Percentiles rank a stretch among this genome's conserved stretches.
These are phyloP conservation scores for Palloptera scutellata DNA, from an alignment of 2,888 invertebrate genomes.

Conservation along the genomic window DNA sequence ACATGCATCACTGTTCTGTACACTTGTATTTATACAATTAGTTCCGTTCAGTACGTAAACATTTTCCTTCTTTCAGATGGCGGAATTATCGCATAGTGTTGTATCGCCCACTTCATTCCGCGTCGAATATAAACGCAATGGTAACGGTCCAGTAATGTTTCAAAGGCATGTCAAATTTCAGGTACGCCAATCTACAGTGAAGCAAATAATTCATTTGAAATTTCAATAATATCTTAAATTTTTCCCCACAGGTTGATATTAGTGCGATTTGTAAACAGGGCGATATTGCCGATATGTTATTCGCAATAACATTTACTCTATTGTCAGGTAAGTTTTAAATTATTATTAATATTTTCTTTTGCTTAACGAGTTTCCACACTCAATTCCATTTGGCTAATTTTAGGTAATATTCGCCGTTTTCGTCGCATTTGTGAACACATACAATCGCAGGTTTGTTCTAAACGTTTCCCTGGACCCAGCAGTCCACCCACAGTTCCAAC, in stretches of 20 bases:
- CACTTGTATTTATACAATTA: too few relatives aligned
- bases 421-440: constrained; percentile 96
- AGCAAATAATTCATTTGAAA: too few relatives aligned
- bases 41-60: too few relatives aligned
- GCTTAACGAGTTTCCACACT: not conserved
- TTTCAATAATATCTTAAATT: not conserved
- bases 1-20: too few relatives aligned
- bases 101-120: constrained; percentile 97
- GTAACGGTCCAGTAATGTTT: constrained; percentile 95
- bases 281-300: constrained; percentile 75
- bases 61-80: constrained; percentile 72
- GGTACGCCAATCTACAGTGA: constrained; percentile 61
- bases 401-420: constrained; percentile 94
- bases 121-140: constrained; percentile 95
- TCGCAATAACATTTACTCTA: constrained; percentile 93
- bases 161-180: constrained; percentile 96
- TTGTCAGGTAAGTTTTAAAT: constrained; percentile 77
- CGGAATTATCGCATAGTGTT: constrained; percentile 96
- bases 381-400: not conserved
- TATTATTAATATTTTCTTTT: too few relatives aligned
- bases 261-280: constrained; percentile 82
- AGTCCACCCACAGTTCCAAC: constrained; percentile 63
- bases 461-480: constrained; percentile 65
- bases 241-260: constrained; percentile 82
- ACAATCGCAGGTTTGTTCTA: constrained; percentile 80